Base-by-base conservation (phyloP, 2,797 vertebrate genomes). In the Gadopsis bispinosus region DNA sequence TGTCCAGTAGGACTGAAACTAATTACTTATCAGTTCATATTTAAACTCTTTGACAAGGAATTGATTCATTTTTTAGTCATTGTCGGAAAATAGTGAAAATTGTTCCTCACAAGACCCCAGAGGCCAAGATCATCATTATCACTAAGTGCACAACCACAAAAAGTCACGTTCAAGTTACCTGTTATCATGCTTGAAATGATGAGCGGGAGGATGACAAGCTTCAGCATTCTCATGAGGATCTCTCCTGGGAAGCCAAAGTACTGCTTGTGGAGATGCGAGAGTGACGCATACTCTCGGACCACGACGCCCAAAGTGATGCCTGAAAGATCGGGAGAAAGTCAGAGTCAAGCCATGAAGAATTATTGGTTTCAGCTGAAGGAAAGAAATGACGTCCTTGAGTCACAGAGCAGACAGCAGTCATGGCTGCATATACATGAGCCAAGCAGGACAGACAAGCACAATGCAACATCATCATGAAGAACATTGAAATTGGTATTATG, bases 101-200 rank as follows among this genome's bases (percentile, higher is more conserved):
- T 37, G 8, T 10, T 10, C 37, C 8, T 9, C 37, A 9, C 37
- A 37, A 37, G 26, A 26, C 26, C 26, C 26, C 26, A 26, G 26
- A 26, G 26, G 26, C 26, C 26, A 26, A 26, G 26, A 26, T 26
- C 26, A 71, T n/a, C 45, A 47, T 5, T 39, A 7, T 19, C 10
- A 41, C 7, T 10, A 33, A 12, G 7, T 10, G 7, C 50, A 31
- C 20, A 50, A n/a, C 0, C 12, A 26, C 9, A 63, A 35, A 22
- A 19, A n/a, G 19, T 45, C 17, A 39, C 1, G 3, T 16, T 72
- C 5, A 9, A 50, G 29, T 88, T 93, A 98, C 98, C 98, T 97
- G 98, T 97, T 83, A 99, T 97, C 96, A 99, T 99, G 95, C 98
- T 99, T 76, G 98, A 99, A 85, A 98, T 94, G 89, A 99, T 98